Evolutionary conservation across 2,888 invertebrate species (phyloP).

Genomic region (Erannis defoliaria): DNA sequence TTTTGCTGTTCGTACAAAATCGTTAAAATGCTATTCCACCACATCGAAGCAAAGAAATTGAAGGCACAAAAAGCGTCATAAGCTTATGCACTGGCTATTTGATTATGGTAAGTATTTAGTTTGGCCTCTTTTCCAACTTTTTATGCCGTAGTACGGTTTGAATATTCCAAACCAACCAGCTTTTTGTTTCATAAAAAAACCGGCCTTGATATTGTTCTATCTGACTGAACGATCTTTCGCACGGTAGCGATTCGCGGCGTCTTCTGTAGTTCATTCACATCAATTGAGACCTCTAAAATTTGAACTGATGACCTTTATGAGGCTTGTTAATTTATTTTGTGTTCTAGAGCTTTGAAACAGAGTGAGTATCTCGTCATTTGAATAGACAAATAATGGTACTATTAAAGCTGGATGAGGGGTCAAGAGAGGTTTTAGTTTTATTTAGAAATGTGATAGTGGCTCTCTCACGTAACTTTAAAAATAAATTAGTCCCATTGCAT

Average conservation of each 20-base stretch:
- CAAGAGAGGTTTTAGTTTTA: background rate
- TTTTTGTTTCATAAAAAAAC: slow-evolving; percentile 35
- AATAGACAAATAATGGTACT: background rate
- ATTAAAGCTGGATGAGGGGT: background rate
- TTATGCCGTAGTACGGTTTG: slow-evolving; percentile 9
- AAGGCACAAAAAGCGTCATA: too few relatives aligned
- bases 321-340: slow-evolving; percentile 24
- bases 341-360: slow-evolving; percentile 33
- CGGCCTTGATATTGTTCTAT: slow-evolving; percentile 43
- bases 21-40: too few relatives aligned
- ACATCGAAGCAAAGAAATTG: too few relatives aligned
- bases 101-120: slow-evolving; percentile 1
- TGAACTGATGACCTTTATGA: slow-evolving; percentile 49
- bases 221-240: slow-evolving; percentile 49
- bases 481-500: slow-evolving; percentile 3
- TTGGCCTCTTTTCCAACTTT: slow-evolving; percentile 4
- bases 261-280: slow-evolving; percentile 61
- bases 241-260: slow-evolving; percentile 49
- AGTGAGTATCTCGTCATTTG: background rate
- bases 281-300: slow-evolving; percentile 44
- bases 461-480: background rate
- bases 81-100: too few relatives aligned
- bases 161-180: slow-evolving; percentile 17
- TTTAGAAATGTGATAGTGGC: background rate
- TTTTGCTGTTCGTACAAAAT: too few relatives aligned